Base-by-base conservation (phyloP, 2,888 invertebrate genomes). In the Diplazon laetatorius region DNA sequence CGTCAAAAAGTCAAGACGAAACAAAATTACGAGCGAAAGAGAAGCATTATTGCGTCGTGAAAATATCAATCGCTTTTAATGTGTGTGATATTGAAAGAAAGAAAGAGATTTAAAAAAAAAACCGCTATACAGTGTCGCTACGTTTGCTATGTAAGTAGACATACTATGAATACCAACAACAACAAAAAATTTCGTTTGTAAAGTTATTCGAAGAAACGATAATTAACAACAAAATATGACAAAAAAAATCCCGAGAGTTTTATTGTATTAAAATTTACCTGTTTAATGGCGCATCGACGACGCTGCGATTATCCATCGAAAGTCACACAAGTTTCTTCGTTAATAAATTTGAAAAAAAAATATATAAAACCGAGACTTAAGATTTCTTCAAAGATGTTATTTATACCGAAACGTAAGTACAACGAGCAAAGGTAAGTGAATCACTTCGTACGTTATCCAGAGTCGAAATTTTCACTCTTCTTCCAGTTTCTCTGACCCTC, bases 51-150 rank as follows among this genome's bases (percentile, higher is more conserved):
- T 42, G 62, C 77, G 52, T 63, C 72, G 60, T 52, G 71, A 60
- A 76, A 66, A 72, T 62, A 72, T 70, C 65, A 82, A 78, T 82
- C 82, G 84, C 86, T 86, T 86, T 87, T 82, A 82, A 86, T 85
- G 85, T 86, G 81, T 85, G 82, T 83, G 79, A 76, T 86, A 80
- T 81, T 50, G 25, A 60, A 52, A 59, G 14, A 59, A 60, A 74
- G 22, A 37, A 68, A 48, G 50, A 52, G 68, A n/a, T n/a, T n/a
- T n/a, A n/a, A n/a, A n/a, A n/a, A n/a, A n/a, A n/a, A 60, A 14
- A 42, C 59, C 66, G 65, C 60, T 59, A 68, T 63, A 62, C 81
- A 84, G 85, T 85, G 84, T 84, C 76, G 82, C 86, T 85, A 78
- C 82, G 76, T 83, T 83, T 81, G 82, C 71, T 75, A 78, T 80